These are phyloP conservation scores for Etheostoma perlongum DNA, from an alignment of 2,797 vertebrate species.

Conservation along the genomic window DNA sequence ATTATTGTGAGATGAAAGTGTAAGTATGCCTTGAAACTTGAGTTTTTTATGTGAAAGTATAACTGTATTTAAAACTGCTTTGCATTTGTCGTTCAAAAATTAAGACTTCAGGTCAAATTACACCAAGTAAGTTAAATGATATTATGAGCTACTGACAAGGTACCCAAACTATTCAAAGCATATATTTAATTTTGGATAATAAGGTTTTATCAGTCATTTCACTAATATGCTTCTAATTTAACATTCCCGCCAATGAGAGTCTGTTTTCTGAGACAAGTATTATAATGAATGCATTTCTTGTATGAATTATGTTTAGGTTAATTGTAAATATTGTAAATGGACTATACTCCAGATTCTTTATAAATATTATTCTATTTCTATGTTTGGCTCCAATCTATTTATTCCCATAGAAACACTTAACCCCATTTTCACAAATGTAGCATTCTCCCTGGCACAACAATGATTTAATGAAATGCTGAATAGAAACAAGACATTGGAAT, in stretches of 20 bases:
- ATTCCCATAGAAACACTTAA: constrained; percentile 43
- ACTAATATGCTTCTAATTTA: constrained; percentile 35
- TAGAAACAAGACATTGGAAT: constrained; percentile 19
- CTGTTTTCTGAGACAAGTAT: constrained; percentile 59
- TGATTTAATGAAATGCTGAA: constrained; percentile 44
- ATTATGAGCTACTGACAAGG: not conserved
- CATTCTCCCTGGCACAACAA: constrained; percentile 51
- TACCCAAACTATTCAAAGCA: constrained; percentile 27
- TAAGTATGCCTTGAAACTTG: constrained; percentile 37
- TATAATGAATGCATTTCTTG: constrained; percentile 51
- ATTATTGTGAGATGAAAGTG: constrained; percentile 47
- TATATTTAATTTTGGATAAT: constrained; percentile 23
- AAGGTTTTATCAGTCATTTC: constrained; percentile 11
- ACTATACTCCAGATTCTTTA: constrained; percentile 64
- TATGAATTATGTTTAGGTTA: constrained; percentile 46
- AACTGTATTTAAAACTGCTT: constrained; percentile 10
- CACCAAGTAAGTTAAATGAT: constrained; percentile 13
- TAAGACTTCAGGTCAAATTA: constrained; percentile 14
- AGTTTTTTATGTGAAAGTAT: constrained; percentile 27
- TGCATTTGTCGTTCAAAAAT: constrained; percentile 9
- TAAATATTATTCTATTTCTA: constrained; percentile 54
- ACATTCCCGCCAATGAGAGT: constrained; percentile 28
- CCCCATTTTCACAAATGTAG: constrained; percentile 64
- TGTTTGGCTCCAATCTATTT: constrained; percentile 58
- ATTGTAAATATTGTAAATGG: constrained; percentile 80